Evolutionary conservation across 2,797 vertebrate genomes (phyloP), one percentile per base, ranked within the genome.

Genomic region (Sebastes cheni): DNA sequence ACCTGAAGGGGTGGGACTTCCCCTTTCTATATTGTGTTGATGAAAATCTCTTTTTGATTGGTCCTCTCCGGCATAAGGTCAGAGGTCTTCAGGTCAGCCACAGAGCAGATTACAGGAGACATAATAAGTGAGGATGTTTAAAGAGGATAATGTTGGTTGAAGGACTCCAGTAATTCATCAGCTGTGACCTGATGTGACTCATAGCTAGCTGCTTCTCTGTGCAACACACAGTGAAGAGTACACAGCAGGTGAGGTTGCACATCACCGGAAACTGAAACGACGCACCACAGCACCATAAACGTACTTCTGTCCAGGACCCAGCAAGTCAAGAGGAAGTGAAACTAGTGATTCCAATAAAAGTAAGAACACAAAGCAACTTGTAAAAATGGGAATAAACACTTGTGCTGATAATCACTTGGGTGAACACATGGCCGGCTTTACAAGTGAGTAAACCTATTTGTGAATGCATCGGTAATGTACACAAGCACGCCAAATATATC

Each of bases 401-500:
- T 69, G 23, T 8, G 18, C 13, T 69, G 52, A 66, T 54, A 42
- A 67, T 54, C 22, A 68, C 50, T 5, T 11, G 10, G 22, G 32
- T 56, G 29, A 82, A 81, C 58, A 67, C 55, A 55, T 27, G 65
- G 18, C 2, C 64, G 68, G 74, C 67, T 85, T 70, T 71, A 64
- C 16, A n/a, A 60, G n/a, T 11, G 32, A 59, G 20, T 87, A 78
- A 92, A 82, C 73, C 83, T 66, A 62, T 88, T 84, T 88, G 75
- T 75, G 36, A 82, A 71, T 34, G 42, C 16, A 22, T 67, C 61
- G 61, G 46, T 74, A 71, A 74, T 79, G 72, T 75, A 65, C 39
- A 80, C n/a, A 54, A 72, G 50, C 13, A 56, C 5, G 67, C 77
- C 75, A 80, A 69, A 87, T 79, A 87, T 72, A 87, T 72, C 86